Percentiles rank a stretch among this genome's conserved stretches.
Conservation (phyloP, 1,140 invertebrate species). For the Aplysia californica region DNA sequence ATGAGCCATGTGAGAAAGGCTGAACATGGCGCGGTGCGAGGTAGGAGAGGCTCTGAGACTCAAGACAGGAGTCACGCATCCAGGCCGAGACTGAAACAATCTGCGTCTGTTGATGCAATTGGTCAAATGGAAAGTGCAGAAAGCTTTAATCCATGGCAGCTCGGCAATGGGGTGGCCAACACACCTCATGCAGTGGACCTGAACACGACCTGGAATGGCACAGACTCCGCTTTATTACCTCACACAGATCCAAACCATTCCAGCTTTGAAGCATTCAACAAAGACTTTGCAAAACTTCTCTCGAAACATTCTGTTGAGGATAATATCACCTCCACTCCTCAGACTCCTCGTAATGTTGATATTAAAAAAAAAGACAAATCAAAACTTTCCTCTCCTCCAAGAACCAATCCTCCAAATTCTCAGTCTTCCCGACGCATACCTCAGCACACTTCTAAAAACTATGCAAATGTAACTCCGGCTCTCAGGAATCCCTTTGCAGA, state of each 20-base stretch:
- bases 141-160: too few species aligned
- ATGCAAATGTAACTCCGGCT: too few species aligned
- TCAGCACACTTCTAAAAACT: too few species aligned
- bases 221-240: too few species aligned
- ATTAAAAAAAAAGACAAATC: background rate
- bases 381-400: background rate
- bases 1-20: background rate
- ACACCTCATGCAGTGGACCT: too few species aligned
- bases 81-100: slow-evolving; percentile 15
- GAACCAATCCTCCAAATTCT: background rate
- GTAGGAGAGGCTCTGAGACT: slow-evolving; percentile 20
- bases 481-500: slow-evolving; percentile 17
- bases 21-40: background rate
- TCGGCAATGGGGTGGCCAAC: background rate
- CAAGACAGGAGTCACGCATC: slow-evolving; percentile 3
- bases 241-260: too few species aligned
- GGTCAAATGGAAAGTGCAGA: too few species aligned
- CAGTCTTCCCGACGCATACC: too few species aligned
- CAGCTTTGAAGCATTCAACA: slow-evolving; percentile 29
- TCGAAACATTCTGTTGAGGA: slow-evolving; percentile 17
- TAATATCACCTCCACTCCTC: background rate
- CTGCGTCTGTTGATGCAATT: slow-evolving; percentile 27
- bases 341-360: background rate
- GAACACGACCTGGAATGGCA: too few species aligned
- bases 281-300: slow-evolving; percentile 26